Evolutionary conservation across 2,797 vertebrate genomes (phyloP), one percentile per base, ranked within the genome.

Genomic region (Clarias fuscus): DNA sequence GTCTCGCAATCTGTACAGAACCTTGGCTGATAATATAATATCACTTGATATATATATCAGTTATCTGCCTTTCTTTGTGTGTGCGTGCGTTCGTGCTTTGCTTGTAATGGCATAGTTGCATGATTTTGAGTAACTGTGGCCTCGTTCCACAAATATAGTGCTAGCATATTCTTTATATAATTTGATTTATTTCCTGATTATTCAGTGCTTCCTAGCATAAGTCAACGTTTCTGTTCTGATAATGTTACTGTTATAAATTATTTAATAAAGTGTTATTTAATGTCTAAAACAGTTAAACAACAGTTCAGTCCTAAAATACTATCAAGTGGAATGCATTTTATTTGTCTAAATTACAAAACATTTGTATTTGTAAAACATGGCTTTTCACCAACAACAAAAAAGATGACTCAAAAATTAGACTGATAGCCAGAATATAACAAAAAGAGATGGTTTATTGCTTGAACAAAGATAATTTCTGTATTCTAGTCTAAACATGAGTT

Each of bases 1-100:
- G 88, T 89, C 68, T 33, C 67, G 37, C 30, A 58, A 40, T 73
- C 7, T 85, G 70, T 81, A 79, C 58, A 83, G 68, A 81, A 86
- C 67, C 59, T 53, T 82, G 27, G 58, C 40, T 27, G 40, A 81
- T 53, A 53, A 13, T 13, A 53, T 53, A 13, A 11, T 3, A 53
- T 53, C 48, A 53, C 11, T 53, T 53, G 48, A 53, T 53, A 13
- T 37, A 90, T 37, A 62, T 48, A 43, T 10, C 14, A 75, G 30
- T n/a, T 24, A 59, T 48, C 7, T 82, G 64, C 24, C 48, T 81
- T 67, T 53, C 48, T 53, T 53, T 53, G 11, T 13, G 48, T 48
- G 48, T 33, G 33, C 5, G 3, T 33, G 30, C 33, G 3, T 64
- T 80, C 37, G 14, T 58, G 40, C 8, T 65, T 81, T 67, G 40